phyloP scores from a whole-genome alignment of 2,113 vertebrate species.

The Epinephelus moara region DNA sequence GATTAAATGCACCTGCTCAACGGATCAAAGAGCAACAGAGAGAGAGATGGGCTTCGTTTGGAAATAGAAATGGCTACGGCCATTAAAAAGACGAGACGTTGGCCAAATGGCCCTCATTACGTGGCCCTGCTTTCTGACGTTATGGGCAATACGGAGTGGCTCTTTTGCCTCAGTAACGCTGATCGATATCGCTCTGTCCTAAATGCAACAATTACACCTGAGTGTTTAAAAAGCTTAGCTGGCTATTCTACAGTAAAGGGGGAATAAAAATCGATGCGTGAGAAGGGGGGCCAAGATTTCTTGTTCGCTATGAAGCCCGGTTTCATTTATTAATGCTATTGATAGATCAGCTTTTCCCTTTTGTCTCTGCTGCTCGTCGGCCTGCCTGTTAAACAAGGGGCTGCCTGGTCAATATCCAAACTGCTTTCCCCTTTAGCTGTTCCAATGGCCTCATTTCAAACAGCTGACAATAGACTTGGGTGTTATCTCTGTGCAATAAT shows the following conservation, averaged over 20 bases:
- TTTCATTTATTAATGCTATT: constrained; percentile 46
- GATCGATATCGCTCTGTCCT: constrained; percentile 62
- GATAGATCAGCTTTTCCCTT: constrained; percentile 18
- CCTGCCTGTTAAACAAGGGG: constrained; percentile 25
- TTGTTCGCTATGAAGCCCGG: constrained; percentile 18
- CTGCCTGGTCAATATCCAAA: constrained; percentile 28
- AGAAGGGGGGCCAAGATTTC: neutral
- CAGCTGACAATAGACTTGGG: constrained; percentile 28
- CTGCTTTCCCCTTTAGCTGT: constrained; percentile 19
- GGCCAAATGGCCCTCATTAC: constrained; percentile 52
- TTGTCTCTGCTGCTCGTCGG: constrained; percentile 9
- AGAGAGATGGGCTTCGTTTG: constrained; percentile 16
- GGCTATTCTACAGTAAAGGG: constrained; percentile 38
- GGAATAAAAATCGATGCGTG: constrained; percentile 46
- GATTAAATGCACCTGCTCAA: constrained; percentile 45
- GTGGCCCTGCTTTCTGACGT: constrained; percentile 27
- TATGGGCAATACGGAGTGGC: constrained; percentile 24
- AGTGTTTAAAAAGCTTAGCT: constrained; percentile 60
- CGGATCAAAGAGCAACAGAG: constrained; percentile 47
- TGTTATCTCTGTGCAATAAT: neutral
- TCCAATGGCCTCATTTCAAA: constrained; percentile 31
- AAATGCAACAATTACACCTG: constrained; percentile 72
- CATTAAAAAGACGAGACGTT: constrained; percentile 22
- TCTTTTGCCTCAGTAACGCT: constrained; percentile 33
- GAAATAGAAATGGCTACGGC: constrained; percentile 21